phyloP scores from a whole-genome alignment of 2,113 vertebrate species.

The Capreolus pygargus region DNA sequence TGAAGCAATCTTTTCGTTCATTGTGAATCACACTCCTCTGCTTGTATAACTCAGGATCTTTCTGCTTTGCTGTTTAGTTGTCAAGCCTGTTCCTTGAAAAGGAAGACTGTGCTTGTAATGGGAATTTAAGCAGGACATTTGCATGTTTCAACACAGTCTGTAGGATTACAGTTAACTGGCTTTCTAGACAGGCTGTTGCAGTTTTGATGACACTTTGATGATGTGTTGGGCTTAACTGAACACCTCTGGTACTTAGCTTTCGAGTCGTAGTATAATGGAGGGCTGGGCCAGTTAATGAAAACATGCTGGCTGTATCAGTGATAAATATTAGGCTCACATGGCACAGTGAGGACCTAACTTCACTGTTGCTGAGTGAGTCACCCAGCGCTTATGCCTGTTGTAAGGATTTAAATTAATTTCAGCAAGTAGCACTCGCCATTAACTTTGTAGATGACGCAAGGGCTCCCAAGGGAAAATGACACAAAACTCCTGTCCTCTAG shows the following conservation, averaged over 20 bases:
- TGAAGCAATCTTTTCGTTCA: background rate
- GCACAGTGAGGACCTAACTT: background rate
- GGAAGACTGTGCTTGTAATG: background rate
- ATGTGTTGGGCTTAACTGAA: background rate
- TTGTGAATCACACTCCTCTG: background rate
- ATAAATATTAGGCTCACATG: background rate
- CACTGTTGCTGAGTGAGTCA: background rate
- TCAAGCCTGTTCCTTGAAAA: background rate
- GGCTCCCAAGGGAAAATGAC: background rate
- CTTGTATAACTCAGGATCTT: background rate
- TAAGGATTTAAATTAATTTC: constrained; percentile 23
- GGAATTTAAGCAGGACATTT: background rate
- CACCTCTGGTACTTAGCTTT: background rate
- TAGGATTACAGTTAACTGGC: background rate
- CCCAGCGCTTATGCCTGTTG: background rate
- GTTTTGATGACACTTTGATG: background rate
- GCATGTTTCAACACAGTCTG: background rate
- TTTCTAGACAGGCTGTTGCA: background rate
- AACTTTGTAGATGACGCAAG: background rate
- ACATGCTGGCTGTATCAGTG: background rate
- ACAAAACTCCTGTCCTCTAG: background rate
- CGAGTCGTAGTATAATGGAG: background rate
- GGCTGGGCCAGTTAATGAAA: background rate
- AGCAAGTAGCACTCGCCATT: background rate
- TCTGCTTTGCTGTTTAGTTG: background rate